These are phyloP conservation scores for Monopis laevigella DNA, from an alignment of 2,888 invertebrate species.

Conservation along the genomic window DNA sequence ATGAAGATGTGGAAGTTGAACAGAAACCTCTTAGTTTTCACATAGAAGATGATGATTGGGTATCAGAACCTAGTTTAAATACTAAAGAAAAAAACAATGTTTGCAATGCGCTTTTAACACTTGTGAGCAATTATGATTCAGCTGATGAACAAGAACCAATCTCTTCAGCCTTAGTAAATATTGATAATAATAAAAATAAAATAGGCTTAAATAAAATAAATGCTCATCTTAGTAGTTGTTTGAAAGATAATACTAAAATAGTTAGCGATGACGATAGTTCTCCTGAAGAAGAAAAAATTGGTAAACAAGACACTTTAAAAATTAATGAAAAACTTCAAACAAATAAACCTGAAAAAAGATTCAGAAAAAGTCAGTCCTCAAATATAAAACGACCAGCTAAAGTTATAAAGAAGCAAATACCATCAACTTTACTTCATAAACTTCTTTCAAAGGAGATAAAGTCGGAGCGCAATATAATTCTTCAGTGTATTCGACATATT, in stretches of 20 bases:
- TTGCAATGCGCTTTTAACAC: conserved; percentile 63
- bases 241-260: conserved; percentile 7
- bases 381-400: conserved; percentile 3
- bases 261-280: conserved; percentile 52
- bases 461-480: conserved; percentile 85
- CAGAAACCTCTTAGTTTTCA: conserved; percentile 25
- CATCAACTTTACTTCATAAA: conserved; percentile 73
- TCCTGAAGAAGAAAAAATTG: conserved; percentile 47
- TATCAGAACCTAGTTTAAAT: conserved; percentile 12
- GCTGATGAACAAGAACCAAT: conserved; percentile 46
- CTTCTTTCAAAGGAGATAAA: conserved; percentile 81
- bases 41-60: conserved; percentile 46
- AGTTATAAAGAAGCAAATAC: conserved; percentile 28
- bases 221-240: no score
- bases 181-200: conserved; percentile 11
- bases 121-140: conserved; percentile 67
- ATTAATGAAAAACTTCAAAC: conserved; percentile 16
- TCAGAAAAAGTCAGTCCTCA: no score
- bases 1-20: conserved; percentile 21
- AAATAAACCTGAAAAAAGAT: conserved; percentile 18
- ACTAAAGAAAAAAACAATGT: conserved; percentile 27
- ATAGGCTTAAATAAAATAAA: conserved; percentile 17
- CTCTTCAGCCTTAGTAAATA: conserved; percentile 16
- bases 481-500: conserved; percentile 87
- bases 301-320: conserved; percentile 14